A percentile compares a stretch with the other conserved stretches of the same genome.
Conservation (phyloP, 2,888 invertebrate genomes). For the Sialis lutaria region DNA sequence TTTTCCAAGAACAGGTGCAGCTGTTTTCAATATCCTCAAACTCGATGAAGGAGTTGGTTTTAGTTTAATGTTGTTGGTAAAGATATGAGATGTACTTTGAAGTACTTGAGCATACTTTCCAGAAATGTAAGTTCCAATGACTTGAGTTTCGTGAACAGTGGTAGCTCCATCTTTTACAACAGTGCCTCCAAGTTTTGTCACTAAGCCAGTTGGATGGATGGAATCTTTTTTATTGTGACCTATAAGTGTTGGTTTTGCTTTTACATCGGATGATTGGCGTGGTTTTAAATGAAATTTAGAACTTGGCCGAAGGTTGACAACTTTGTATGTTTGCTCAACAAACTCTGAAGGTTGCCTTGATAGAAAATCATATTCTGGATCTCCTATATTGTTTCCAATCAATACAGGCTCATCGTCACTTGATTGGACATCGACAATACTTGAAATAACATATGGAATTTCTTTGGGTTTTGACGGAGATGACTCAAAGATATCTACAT, state of each 20-base stretch:
- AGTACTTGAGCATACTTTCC: conserved; percentile 79
- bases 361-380: conserved; percentile 70
- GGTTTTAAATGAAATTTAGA: conserved; percentile 34
- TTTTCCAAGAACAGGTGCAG: conserved; percentile 42
- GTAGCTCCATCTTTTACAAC: conserved; percentile 67
- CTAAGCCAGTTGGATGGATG: conserved; percentile 59
- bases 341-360: conserved; percentile 72
- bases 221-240: conserved; percentile 27
- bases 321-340: conserved; percentile 70
- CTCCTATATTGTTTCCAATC: conserved; percentile 55
- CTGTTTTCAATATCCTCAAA: conserved; percentile 56
- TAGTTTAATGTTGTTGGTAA: conserved; percentile 30
- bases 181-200: conserved; percentile 71
- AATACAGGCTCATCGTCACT: conserved; percentile 39
- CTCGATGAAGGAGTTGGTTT: conserved; percentile 51
- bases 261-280: conserved; percentile 23
- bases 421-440: conserved; percentile 33
- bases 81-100: conserved; percentile 60
- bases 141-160: conserved; percentile 73
- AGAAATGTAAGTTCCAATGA: conserved; percentile 75
- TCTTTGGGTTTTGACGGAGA: conserved; percentile 22
- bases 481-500: conserved; percentile 22
- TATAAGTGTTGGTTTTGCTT: conserved; percentile 20
- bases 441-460: conserved; percentile 20
- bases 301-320: conserved; percentile 62